Conservation (phyloP, 2,888 invertebrate genomes). For the Cataglyphis livida region DNA sequence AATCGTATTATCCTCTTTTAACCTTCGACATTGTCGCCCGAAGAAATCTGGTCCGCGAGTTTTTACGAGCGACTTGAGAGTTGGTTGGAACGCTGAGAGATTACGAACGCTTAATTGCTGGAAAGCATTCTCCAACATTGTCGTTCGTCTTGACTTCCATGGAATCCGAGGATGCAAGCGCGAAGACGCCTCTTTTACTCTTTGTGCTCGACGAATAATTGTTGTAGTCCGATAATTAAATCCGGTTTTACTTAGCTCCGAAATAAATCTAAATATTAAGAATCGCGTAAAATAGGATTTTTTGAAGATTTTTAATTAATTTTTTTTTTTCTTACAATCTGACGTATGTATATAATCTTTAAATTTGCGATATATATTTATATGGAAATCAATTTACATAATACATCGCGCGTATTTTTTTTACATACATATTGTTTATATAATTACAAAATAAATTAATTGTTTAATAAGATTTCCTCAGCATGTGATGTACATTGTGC, state of each 20-base stretch:
- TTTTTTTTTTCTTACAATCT: neutral
- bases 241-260: constrained; percentile 13
- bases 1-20: constrained; percentile 20
- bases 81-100: constrained; percentile 43
- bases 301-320: constrained; percentile 29
- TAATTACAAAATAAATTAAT: neutral
- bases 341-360: neutral
- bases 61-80: constrained; percentile 51
- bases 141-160: constrained; percentile 8
- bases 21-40: constrained; percentile 33
- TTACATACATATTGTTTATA: neutral
- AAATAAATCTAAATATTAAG: constrained; percentile 9
- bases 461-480: neutral
- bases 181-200: constrained; percentile 24
- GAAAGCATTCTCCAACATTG: constrained; percentile 56
- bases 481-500: neutral
- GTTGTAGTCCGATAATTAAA: constrained; percentile 32
- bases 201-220: constrained; percentile 33
- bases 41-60: constrained; percentile 17
- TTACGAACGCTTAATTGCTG: constrained; percentile 65
- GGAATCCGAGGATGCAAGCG: constrained; percentile 17
- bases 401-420: neutral
- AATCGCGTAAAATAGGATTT: neutral
- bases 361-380: neutral
- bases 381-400: neutral